Evolutionary conservation across 2,113 vertebrate species (phyloP).

Genomic region (Rhombomys opimus): DNA sequence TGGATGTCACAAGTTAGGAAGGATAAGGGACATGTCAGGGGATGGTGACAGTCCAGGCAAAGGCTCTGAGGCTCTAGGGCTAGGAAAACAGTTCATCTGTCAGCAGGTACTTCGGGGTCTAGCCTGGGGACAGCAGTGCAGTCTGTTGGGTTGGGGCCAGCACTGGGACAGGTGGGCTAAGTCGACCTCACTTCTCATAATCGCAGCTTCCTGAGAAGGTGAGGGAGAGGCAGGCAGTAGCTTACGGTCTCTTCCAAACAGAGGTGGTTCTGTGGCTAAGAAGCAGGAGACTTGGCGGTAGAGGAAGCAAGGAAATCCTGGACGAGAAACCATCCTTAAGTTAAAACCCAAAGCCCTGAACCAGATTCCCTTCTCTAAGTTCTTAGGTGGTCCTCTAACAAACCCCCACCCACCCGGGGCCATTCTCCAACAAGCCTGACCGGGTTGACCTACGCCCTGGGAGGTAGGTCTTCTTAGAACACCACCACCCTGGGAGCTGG

Average conservation of each 20-base stretch:
- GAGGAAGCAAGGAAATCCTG: not conserved
- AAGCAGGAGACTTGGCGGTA: not conserved
- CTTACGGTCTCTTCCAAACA: not conserved
- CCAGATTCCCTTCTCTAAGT: not conserved
- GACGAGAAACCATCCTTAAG: not conserved
- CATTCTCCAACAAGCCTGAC: not conserved
- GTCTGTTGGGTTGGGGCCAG: not conserved
- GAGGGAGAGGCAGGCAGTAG: not conserved
- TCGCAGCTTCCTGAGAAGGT: not conserved
- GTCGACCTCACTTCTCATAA: not conserved
- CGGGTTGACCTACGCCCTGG: not conserved
- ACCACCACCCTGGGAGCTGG: not conserved
- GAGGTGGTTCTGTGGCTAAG: constrained; percentile 1
- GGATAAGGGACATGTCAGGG: not conserved
- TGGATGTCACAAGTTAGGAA: not conserved
- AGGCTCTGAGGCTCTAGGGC: not conserved
- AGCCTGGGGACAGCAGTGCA: not conserved
- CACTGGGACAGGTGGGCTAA: not conserved
- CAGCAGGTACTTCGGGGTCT: not conserved
- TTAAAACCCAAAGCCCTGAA: not conserved
- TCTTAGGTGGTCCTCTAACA: not conserved
- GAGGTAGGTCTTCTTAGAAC: too few species aligned
- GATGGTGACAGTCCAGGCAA: not conserved
- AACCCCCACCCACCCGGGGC: not conserved
- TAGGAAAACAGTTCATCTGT: not conserved